Conservation (phyloP, 2,113 vertebrate species). For the Istiophorus platypterus region DNA sequence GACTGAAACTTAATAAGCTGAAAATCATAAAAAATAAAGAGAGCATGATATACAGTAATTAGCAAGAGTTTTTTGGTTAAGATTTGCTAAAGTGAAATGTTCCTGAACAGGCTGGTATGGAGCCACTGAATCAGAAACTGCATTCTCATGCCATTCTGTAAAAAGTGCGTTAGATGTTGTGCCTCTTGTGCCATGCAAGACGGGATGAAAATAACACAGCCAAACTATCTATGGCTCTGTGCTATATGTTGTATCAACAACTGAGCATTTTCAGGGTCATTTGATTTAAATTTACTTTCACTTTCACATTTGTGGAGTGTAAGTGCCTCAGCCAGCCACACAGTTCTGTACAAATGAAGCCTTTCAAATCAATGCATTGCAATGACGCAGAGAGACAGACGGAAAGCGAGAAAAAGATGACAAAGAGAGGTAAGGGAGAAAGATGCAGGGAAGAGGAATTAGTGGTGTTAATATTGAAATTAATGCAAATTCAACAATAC, state of each 20-base stretch:
- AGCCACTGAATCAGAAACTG: not conserved
- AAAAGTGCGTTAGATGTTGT: no score
- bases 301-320: conserved; percentile 66
- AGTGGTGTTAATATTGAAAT: not conserved
- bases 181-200: no score
- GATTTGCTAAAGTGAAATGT: not conserved
- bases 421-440: not conserved
- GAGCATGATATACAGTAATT: no score
- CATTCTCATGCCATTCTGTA: no score
- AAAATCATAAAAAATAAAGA: not conserved
- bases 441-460: conserved; percentile 10
- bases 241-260: conserved; percentile 22
- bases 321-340: conserved; percentile 49
- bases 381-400: not conserved
- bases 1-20: not conserved
- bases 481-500: not conserved
- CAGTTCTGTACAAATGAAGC: conserved; percentile 23
- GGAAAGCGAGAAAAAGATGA: not conserved
- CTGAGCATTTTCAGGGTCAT: conserved; percentile 44
- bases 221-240: not conserved
- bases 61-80: not conserved
- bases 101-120: not conserved
- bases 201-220: conserved; percentile 1
- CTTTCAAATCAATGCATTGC: conserved; percentile 55
- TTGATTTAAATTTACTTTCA: conserved; percentile 40